Conservation (phyloP, 2,113 vertebrate species). For the Silurus meridionalis region DNA sequence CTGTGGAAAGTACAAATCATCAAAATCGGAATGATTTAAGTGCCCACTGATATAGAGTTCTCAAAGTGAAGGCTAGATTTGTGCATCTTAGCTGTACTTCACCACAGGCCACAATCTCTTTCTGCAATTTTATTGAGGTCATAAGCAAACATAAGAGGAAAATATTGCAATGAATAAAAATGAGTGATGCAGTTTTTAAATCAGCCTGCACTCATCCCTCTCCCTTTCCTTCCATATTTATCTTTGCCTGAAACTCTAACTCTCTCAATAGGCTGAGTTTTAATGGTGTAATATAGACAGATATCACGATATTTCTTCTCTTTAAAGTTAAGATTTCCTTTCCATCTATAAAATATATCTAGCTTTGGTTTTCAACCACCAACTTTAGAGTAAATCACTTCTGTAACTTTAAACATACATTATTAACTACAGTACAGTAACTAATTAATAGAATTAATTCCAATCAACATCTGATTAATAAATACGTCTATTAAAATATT, state of each 20-base stretch:
- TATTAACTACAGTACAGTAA: not conserved
- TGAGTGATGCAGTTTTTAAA: not conserved
- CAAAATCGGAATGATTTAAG: not conserved
- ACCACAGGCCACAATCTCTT: not conserved
- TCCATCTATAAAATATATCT: not conserved
- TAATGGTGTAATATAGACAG: not conserved
- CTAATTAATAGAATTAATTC: not conserved
- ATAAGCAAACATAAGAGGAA: not conserved
- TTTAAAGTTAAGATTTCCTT: not conserved
- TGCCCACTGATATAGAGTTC: not conserved
- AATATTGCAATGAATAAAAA: slow-evolving; percentile 7
- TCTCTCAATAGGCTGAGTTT: not conserved
- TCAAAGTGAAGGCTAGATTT: not conserved
- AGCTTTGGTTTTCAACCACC: not conserved
- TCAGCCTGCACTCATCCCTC: not conserved
- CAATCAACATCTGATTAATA: not conserved
- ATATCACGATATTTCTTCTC: not conserved
- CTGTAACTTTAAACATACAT: not conserved
- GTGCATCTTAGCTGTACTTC: not conserved
- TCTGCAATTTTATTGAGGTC: not conserved
- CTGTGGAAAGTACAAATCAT: not conserved
- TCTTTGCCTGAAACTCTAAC: not conserved
- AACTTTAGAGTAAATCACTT: not conserved
- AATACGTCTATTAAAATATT: not conserved
- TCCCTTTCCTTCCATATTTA: not conserved